A percentile compares a stretch with the other conserved stretches of the same genome.
Evolutionary conservation across 2,888 invertebrate species (phyloP).

Genomic region (Malthinus flaveolus): DNA sequence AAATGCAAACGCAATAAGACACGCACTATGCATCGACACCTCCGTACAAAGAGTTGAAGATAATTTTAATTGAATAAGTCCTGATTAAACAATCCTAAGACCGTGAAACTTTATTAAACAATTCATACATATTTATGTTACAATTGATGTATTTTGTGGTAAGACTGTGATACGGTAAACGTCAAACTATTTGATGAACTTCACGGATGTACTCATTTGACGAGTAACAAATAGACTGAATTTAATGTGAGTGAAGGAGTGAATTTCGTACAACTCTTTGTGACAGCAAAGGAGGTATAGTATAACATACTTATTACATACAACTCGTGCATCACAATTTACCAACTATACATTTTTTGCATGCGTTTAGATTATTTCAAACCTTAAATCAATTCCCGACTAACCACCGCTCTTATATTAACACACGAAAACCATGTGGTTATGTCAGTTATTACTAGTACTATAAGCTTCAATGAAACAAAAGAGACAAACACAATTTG

Average conservation of each 20-base stretch:
- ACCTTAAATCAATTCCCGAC: no score
- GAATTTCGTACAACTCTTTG: slow-evolving; percentile 2
- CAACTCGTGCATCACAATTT: slow-evolving; percentile 1
- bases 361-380: not conserved
- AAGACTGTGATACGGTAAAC: slow-evolving; percentile 16
- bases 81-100: slow-evolving; percentile 13
- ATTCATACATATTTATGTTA: slow-evolving; percentile 18
- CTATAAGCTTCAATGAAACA: no score
- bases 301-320: not conserved
- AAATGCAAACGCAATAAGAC: no score
- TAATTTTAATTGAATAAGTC: slow-evolving; percentile 6
- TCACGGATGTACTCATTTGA: slow-evolving; percentile 25
- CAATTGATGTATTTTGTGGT: slow-evolving; percentile 15
- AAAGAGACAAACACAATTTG: no score
- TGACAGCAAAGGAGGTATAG: slow-evolving; percentile 14
- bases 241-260: slow-evolving; percentile 13
- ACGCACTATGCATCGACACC: not conserved
- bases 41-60: slow-evolving; percentile 1
- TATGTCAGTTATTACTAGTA: no score
- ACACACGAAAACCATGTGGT: no score
- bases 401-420: no score
- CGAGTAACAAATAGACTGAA: slow-evolving; percentile 22
- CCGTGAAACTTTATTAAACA: slow-evolving; percentile 18
- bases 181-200: slow-evolving; percentile 16
- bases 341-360: not conserved